These are phyloP conservation scores for Melanotaenia duboulayi DNA, from an alignment of 2,113 vertebrate genomes.

Conservation along the genomic window DNA sequence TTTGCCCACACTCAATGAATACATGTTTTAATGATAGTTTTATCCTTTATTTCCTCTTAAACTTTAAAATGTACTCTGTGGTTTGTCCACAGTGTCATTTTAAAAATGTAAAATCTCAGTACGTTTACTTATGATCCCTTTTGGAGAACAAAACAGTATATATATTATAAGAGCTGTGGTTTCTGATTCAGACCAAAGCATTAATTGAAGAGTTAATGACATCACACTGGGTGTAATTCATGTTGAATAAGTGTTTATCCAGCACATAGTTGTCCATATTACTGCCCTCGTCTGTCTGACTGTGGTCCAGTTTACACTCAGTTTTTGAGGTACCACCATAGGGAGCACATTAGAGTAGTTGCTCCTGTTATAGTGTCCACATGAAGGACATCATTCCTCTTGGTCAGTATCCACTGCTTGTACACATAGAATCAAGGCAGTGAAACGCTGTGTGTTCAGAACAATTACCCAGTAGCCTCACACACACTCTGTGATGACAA, in stretches of 20 bases:
- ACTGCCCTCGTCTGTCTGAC: not conserved
- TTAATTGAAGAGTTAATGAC: too few relatives aligned
- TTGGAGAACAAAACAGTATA: too few relatives aligned
- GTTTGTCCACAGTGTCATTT: too few relatives aligned
- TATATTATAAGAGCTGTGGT: too few relatives aligned
- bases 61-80: too few relatives aligned
- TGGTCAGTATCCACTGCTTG: not conserved
- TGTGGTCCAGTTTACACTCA: conserved; percentile 5
- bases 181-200: too few relatives aligned
- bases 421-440: not conserved
- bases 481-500: not conserved
- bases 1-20: conserved; percentile 3
- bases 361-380: not conserved
- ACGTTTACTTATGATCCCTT: too few relatives aligned
- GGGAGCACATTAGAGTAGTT: not conserved
- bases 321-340: not conserved
- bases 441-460: not conserved
- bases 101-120: too few relatives aligned
- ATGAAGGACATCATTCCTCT: not conserved
- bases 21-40: conserved; percentile 6
- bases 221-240: too few relatives aligned
- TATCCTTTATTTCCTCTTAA: not conserved
- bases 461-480: not conserved
- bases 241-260: too few relatives aligned
- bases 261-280: too few relatives aligned